Conservation (phyloP, 1,140 invertebrate species). For the Tetranychus urticae region DNA sequence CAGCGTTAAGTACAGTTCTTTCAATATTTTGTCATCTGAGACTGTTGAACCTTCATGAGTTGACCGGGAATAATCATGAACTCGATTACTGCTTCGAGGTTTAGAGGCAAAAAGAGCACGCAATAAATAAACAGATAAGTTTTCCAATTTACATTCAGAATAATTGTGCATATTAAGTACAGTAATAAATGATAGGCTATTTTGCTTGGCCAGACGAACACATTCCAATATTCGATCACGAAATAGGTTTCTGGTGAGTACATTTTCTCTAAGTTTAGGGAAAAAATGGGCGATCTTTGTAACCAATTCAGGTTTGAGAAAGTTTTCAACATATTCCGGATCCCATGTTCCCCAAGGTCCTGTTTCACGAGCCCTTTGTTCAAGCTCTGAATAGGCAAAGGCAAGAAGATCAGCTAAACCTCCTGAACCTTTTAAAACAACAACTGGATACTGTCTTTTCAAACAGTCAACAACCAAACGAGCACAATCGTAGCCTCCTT, state of each 20-base stretch:
- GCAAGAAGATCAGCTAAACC: constrained; percentile 22
- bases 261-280: constrained; percentile 16
- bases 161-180: constrained; percentile 18
- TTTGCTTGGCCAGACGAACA: constrained; percentile 17
- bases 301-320: constrained; percentile 22
- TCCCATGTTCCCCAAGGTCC: constrained; percentile 11
- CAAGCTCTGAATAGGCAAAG: constrained; percentile 21
- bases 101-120: constrained; percentile 21
- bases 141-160: constrained; percentile 18
- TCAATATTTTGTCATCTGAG: constrained; percentile 11
- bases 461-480: constrained; percentile 20
- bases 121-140: constrained; percentile 22
- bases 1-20: constrained; percentile 22
- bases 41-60: not conserved
- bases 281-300: constrained; percentile 20
- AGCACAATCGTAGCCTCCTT: constrained; percentile 21
- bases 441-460: constrained; percentile 21
- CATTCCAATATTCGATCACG: constrained; percentile 21
- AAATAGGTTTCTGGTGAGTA: constrained; percentile 15
- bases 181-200: constrained; percentile 18
- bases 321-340: constrained; percentile 20
- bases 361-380: constrained; percentile 14
- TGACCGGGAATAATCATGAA: not conserved
- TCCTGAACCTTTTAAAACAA: constrained; percentile 23
- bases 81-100: constrained; percentile 6